These are phyloP conservation scores for Mallotus villosus DNA, from an alignment of 2,797 vertebrate genomes.

Conservation along the genomic window DNA sequence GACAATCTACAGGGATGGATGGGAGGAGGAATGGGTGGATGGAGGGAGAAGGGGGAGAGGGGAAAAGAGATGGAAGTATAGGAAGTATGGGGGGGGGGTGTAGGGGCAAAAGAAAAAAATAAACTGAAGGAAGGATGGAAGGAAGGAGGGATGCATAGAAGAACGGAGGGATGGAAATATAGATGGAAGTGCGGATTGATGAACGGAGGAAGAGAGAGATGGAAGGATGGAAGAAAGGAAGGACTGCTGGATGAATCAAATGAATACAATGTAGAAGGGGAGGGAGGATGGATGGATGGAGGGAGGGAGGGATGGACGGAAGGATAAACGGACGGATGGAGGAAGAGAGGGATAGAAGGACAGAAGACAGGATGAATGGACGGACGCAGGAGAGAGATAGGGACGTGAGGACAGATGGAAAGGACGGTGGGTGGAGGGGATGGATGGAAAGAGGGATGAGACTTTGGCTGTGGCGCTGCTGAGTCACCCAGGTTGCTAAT, in stretches of 20 bases:
- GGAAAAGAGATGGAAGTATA: not conserved
- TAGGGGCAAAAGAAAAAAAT: too few relatives aligned
- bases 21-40: not conserved
- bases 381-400: conserved; percentile 34
- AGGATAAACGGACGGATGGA: conserved; percentile 13
- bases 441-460: conserved; percentile 6
- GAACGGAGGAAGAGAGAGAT: not conserved
- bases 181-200: conserved; percentile 13
- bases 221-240: too few relatives aligned
- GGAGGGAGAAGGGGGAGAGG: not conserved
- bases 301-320: conserved; percentile 33
- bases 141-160: not conserved
- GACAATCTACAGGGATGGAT: too few relatives aligned
- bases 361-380: conserved; percentile 22
- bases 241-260: too few relatives aligned
- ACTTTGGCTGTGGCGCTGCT: not conserved
- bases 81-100: too few relatives aligned
- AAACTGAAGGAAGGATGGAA: not conserved
- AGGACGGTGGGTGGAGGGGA: conserved; percentile 29
- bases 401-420: conserved; percentile 27
- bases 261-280: not conserved
- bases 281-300: conserved; percentile 39
- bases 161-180: not conserved
- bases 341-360: not conserved
- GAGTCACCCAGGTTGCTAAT: not conserved